Percentiles rank a stretch among this genome's conserved stretches.
phyloP scores from a whole-genome alignment of 2,888 invertebrate genomes.

The Schrankia costaestrigalis region DNA sequence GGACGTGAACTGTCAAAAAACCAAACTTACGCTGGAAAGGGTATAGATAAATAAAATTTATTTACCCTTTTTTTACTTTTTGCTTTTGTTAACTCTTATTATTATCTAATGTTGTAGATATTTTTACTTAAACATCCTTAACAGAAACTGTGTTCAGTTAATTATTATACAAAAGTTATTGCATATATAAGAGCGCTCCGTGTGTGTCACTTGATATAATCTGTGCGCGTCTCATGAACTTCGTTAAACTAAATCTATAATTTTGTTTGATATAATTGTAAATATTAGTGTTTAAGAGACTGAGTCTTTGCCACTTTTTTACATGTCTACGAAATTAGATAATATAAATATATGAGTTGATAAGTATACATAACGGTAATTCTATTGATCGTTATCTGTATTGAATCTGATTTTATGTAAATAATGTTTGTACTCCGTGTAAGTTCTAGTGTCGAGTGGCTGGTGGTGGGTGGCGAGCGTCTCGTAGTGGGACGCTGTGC shows the following conservation, averaged over 20 bases:
- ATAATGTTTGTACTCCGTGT: slow-evolving; percentile 64
- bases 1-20: too few species aligned
- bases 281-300: slow-evolving; percentile 72
- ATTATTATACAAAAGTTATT: too few species aligned
- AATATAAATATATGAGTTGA: slow-evolving; percentile 42
- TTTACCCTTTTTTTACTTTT: too few species aligned
- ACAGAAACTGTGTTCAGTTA: too few species aligned
- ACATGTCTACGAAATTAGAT: slow-evolving; percentile 68
- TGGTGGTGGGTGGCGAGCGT: slow-evolving; percentile 6
- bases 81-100: too few species aligned
- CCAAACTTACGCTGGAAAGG: too few species aligned
- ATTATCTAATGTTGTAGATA: too few species aligned
- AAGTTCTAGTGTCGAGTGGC: slow-evolving; percentile 41
- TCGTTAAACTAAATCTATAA: slow-evolving; percentile 14
- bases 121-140: too few species aligned
- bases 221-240: slow-evolving; percentile 7
- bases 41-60: too few species aligned
- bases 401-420: slow-evolving; percentile 58
- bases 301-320: slow-evolving; percentile 79
- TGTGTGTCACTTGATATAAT: too few species aligned
- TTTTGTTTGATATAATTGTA: slow-evolving; percentile 46
- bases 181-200: too few species aligned
- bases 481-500: slow-evolving; percentile 5
- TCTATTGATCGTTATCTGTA: slow-evolving; percentile 55
- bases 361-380: slow-evolving; percentile 36